A percentile compares a stretch with the other conserved stretches of the same genome.
phyloP scores from a whole-genome alignment of 1,140 invertebrate species.

The Coelopa frigida region DNA sequence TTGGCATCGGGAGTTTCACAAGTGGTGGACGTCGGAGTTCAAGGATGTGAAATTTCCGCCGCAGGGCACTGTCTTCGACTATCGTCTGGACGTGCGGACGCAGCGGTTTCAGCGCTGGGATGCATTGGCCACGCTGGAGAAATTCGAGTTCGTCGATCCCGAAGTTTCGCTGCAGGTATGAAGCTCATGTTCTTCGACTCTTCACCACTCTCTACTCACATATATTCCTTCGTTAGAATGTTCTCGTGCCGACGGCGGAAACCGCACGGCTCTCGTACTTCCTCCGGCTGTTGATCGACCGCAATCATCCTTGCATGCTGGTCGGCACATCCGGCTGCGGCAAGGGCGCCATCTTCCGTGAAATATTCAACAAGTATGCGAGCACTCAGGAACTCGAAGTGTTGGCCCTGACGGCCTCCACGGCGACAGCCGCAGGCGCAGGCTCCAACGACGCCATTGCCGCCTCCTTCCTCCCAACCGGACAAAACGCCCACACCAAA shows the following conservation, averaged over 20 bases:
- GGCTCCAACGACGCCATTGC: constrained; percentile 11
- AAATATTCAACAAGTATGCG: constrained; percentile 63
- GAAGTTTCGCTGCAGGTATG: constrained; percentile 68
- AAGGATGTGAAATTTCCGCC: constrained; percentile 85
- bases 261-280: constrained; percentile 85
- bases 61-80: constrained; percentile 79
- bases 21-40: constrained; percentile 75
- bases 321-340: constrained; percentile 83
- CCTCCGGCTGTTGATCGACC: constrained; percentile 76
- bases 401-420: constrained; percentile 27
- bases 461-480: too few species aligned
- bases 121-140: constrained; percentile 60
- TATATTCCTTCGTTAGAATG: constrained; percentile 52
- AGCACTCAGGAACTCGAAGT: constrained; percentile 33
- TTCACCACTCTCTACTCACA: background rate
- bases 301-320: constrained; percentile 80
- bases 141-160: constrained; percentile 68
- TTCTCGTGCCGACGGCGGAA: constrained; percentile 80
- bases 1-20: constrained; percentile 85
- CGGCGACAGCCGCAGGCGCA: background rate
- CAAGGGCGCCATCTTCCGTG: constrained; percentile 78
- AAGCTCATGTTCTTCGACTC: background rate
- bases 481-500: background rate
- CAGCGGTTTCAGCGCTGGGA: constrained; percentile 82
- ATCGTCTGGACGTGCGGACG: constrained; percentile 77